A percentile compares a stretch with the other conserved stretches of the same genome.
These are phyloP conservation scores for Malacosoma neustria DNA, from an alignment of 2,888 invertebrate genomes.

Conservation along the genomic window DNA sequence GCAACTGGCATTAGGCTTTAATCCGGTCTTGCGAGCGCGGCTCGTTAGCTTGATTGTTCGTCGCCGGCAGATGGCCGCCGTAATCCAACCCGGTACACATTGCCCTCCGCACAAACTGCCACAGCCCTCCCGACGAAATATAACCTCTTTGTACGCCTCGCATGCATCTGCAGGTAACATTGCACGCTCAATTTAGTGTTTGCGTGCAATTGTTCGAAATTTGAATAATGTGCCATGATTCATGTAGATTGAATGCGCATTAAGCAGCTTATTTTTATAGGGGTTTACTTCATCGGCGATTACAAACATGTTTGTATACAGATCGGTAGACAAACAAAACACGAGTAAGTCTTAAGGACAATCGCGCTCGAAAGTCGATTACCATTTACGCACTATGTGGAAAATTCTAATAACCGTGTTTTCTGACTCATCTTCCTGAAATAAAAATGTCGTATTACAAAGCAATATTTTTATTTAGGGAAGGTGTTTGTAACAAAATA, in stretches of 20 bases:
- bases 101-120: constrained; percentile 24
- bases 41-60: constrained; percentile 72
- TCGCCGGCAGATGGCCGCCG: constrained; percentile 64
- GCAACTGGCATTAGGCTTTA: constrained; percentile 62
- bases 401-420: too few relatives aligned
- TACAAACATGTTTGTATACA: too few relatives aligned
- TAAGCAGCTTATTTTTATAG: background rate
- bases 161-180: constrained; percentile 74
- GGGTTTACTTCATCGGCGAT: too few relatives aligned
- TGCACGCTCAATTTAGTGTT: constrained; percentile 60
- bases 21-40: constrained; percentile 61
- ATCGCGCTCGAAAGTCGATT: too few relatives aligned
- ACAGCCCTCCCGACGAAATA: constrained; percentile 41
- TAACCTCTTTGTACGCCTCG: constrained; percentile 70
- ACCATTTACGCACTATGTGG: too few relatives aligned
- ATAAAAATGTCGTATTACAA: too few relatives aligned
- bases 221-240: background rate
- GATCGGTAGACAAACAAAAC: too few relatives aligned
- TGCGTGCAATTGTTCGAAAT: background rate
- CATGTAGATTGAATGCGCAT: background rate
- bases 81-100: constrained; percentile 51
- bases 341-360: too few relatives aligned
- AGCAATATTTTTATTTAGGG: too few relatives aligned
- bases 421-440: too few relatives aligned
- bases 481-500: too few relatives aligned